These are phyloP conservation scores for Colistium nudipinnis DNA, from an alignment of 2,113 vertebrate species.

Conservation along the genomic window DNA sequence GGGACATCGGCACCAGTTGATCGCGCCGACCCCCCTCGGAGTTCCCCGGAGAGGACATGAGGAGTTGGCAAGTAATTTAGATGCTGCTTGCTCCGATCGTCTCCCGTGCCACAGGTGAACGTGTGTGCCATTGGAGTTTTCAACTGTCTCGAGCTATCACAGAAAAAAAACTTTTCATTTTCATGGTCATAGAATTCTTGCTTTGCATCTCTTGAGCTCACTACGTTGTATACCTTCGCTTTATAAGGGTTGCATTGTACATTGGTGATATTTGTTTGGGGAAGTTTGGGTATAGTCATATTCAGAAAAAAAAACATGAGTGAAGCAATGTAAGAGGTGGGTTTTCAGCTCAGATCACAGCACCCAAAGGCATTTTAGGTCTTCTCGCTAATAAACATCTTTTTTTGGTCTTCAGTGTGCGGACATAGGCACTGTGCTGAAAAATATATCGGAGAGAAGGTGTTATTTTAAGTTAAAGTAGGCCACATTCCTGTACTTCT, in stretches of 20 bases:
- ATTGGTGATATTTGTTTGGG: slow-evolving; percentile 35
- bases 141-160: background rate
- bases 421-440: slow-evolving; percentile 30
- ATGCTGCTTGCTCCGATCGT: slow-evolving; percentile 17
- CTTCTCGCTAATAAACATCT: slow-evolving; percentile 33
- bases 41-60: slow-evolving; percentile 74
- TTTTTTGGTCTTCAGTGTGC: slow-evolving; percentile 30
- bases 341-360: slow-evolving; percentile 36
- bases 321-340: slow-evolving; percentile 34
- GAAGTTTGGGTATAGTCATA: slow-evolving; percentile 5
- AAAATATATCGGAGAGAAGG: slow-evolving; percentile 48
- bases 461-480: slow-evolving; percentile 71
- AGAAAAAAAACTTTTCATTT: background rate
- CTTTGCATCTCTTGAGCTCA: slow-evolving; percentile 3
- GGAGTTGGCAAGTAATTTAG: slow-evolving; percentile 45
- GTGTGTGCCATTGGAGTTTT: slow-evolving; percentile 35
- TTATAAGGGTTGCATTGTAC: background rate
- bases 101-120: slow-evolving; percentile 32
- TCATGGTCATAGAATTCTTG: background rate
- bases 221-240: too few relatives aligned
- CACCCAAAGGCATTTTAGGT: slow-evolving; percentile 35
- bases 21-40: slow-evolving; percentile 54
- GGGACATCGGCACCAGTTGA: slow-evolving; percentile 69
- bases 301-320: slow-evolving; percentile 21
- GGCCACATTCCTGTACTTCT: slow-evolving; percentile 56